Evolutionary conservation across 1,140 invertebrate species (phyloP), one percentile per base, ranked within the genome.

Genomic region (Ips nitidus): DNA sequence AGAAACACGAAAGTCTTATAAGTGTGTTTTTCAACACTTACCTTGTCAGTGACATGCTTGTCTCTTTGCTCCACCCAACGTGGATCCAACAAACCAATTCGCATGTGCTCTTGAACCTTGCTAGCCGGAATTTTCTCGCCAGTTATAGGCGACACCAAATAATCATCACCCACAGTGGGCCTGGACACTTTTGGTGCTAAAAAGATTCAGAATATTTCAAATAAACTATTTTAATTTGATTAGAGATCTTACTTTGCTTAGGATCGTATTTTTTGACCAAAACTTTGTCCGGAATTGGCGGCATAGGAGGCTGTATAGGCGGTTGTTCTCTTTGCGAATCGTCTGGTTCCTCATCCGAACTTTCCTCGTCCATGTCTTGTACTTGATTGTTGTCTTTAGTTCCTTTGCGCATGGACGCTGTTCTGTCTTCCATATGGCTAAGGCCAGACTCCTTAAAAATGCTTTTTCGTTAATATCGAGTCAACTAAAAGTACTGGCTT

Each of bases 231-330:
- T 4, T 55, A 36, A 4, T 7, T 5, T 55, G 37, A 4, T 47
- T 47, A 4, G 4, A n/a, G n/a, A 47, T 5, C 4, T 40, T 81
- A 81, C 82, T 81, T 79, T 89, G 91, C 83, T 98, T 98, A 0
- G 98, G 98, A 89, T 99, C 94, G 79, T 99, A 99, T 80, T 97
- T 97, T 77, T 96, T 95, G 63, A 99, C 94, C 42, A 99, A 86
- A 52, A 99, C 96, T 78, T 97, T 94, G 78, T 97, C 96, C 39
- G 94, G 93, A 1, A 93, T 90, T 6, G 95, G 90, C 8, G 95
- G 94, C 57, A 95, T 82, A 4, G 83, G 81, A 37, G 81, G 80
- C 72, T 82, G 83, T 22, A 80, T 75, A 4, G 76, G 73, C 40
- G 85, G 82, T 58, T 83, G 79, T 2, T 82, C 78, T 43, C 81